Percentiles rank a stretch among this genome's conserved stretches.
These are phyloP conservation scores for roundworm (Caenorhabditis elegans) DNA, from an alignment of 1,140 invertebrate genomes.

Conservation along the genomic window WBcel235 BX284605.5:19510001-19510500, in stretches of 20 bases:
- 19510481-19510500: no score
- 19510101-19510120: slow-evolving; percentile 44
- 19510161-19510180: slow-evolving; percentile 25
- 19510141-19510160: slow-evolving; percentile 47
- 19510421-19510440: no score
- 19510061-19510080: slow-evolving; percentile 70
- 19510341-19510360: no score
- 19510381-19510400: no score
- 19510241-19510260: slow-evolving; percentile 50
- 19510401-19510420: no score
- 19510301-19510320: no score
- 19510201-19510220: slow-evolving; percentile 40
- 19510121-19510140: slow-evolving; percentile 53
- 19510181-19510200: slow-evolving; percentile 32
- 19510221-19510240: slow-evolving; percentile 53
- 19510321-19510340: no score
- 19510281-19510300: slow-evolving; percentile 46
- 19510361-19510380: no score
- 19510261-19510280: slow-evolving; percentile 59
- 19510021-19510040: slow-evolving; percentile 55
- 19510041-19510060: slow-evolving; percentile 52
- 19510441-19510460: no score
- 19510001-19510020: background rate
- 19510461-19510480: no score
- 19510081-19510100: slow-evolving; percentile 59